Conservation (phyloP, 2,888 invertebrate species). For the Acrobasis repandana region DNA sequence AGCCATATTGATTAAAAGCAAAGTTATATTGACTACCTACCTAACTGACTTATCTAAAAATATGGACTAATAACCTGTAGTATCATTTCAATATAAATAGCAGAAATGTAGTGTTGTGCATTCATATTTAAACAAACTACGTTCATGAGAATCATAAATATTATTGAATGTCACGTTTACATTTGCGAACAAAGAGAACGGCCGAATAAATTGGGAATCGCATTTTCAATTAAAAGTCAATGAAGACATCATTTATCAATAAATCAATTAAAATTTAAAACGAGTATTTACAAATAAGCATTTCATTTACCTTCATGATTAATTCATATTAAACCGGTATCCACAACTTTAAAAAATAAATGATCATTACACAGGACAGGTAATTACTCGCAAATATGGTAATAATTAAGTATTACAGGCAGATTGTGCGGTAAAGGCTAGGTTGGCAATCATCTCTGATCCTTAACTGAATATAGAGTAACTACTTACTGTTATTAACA, state of each 20-base stretch:
- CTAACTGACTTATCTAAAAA: neutral
- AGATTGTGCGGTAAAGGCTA: neutral
- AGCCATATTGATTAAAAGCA: neutral
- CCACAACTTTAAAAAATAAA: constrained; percentile 4
- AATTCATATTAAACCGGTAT: constrained; percentile 8
- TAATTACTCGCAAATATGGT: constrained; percentile 6
- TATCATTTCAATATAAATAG: neutral
- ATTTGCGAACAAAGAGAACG: constrained; percentile 40
- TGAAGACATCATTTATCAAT: constrained; percentile 46
- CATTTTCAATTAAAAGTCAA: constrained; percentile 54
- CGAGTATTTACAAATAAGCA: constrained; percentile 20
- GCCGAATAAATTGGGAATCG: constrained; percentile 37
- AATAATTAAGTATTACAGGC: neutral
- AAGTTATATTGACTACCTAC: neutral
- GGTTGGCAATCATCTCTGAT: neutral
- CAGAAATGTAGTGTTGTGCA: neutral
- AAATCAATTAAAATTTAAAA: constrained; percentile 22
- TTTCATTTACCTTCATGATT: constrained; percentile 22
- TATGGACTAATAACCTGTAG: no score
- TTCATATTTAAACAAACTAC: constrained; percentile 37
- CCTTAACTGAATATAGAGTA: neutral
- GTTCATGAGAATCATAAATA: constrained; percentile 35
- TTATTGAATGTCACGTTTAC: constrained; percentile 45
- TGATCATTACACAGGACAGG: constrained; percentile 5
- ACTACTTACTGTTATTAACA: neutral